A percentile compares a stretch with the other conserved stretches of the same genome.
These are phyloP conservation scores for Ianthella basta DNA, from an alignment of 37 sponge, comb jelly and placozoan species.

Conservation along the genomic window DNA sequence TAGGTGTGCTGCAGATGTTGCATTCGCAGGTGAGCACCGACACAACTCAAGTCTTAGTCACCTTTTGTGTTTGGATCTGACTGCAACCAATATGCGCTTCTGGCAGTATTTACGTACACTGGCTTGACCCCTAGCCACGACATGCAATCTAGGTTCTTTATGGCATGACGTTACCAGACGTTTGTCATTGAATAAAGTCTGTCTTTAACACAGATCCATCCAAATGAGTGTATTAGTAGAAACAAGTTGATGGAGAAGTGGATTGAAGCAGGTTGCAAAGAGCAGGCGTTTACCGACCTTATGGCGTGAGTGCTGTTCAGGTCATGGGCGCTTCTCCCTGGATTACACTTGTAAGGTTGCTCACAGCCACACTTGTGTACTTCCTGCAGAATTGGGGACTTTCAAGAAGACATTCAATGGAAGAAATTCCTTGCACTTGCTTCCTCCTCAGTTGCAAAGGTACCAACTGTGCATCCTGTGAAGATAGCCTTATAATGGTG, in stretches of 20 bases:
- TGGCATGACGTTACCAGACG: no score
- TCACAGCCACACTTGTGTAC: no score
- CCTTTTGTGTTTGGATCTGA: no score
- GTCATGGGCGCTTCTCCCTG: no score
- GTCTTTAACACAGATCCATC: no score
- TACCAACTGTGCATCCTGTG: constrained; percentile 7
- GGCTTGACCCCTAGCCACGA: no score
- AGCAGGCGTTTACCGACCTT: constrained; percentile 55
- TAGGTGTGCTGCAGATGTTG: constrained; percentile 78
- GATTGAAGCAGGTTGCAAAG: constrained; percentile 52
- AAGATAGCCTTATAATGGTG: no score
- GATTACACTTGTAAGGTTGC: no score
- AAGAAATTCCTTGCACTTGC: constrained; percentile 80
- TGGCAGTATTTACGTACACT: no score
- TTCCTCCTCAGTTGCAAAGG: constrained; percentile 85
- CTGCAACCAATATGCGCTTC: no score
- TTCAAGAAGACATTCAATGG: constrained; percentile 78
- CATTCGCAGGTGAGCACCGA: constrained; percentile 83
- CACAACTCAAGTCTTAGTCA: no score
- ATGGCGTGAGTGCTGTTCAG: constrained; percentile 53
- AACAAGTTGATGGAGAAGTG: constrained; percentile 56
- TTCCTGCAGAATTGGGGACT: constrained; percentile 5
- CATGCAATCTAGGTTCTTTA: no score
- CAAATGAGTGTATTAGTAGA: background rate
- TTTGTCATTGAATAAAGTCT: background rate